These are phyloP conservation scores for Diaphora mendica DNA, from an alignment of 2,888 invertebrate species.

Conservation along the genomic window DNA sequence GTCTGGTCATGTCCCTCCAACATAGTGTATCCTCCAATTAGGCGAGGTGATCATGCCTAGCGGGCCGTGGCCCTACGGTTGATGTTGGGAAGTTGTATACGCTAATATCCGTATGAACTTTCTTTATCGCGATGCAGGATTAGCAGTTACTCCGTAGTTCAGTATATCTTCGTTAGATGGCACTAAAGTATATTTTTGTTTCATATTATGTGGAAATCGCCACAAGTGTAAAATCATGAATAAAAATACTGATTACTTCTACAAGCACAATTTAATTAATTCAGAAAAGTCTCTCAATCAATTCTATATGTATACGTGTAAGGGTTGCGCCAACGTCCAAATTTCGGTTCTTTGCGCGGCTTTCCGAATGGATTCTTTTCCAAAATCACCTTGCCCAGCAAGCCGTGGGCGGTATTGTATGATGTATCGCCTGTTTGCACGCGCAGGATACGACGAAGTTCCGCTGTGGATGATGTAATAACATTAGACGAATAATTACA, in stretches of 20 bases:
- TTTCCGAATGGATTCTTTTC: constrained; percentile 79
- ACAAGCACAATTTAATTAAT: constrained; percentile 1
- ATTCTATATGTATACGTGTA: constrained; percentile 75
- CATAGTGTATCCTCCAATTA: no score
- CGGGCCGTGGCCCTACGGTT: no score
- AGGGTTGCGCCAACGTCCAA: constrained; percentile 73
- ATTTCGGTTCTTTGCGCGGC: constrained; percentile 74
- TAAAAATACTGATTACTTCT: neutral
- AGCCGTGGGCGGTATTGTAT: constrained; percentile 71
- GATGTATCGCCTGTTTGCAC: constrained; percentile 76
- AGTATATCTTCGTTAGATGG: neutral
- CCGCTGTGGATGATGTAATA: constrained; percentile 57
- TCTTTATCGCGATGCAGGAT: no score
- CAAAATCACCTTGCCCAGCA: constrained; percentile 74
- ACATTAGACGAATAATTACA: neutral
- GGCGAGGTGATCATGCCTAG: no score
- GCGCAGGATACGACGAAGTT: constrained; percentile 78
- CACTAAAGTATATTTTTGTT: neutral
- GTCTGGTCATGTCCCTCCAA: no score
- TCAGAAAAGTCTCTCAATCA: constrained; percentile 14
- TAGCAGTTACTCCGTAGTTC: no score
- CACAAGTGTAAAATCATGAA: neutral
- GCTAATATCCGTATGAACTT: no score
- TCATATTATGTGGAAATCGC: neutral
- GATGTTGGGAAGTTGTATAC: no score